A percentile compares a stretch with the other conserved stretches of the same genome.
phyloP scores from a whole-genome alignment of 2,888 invertebrate genomes.

The Acanthoscelides obtectus region DNA sequence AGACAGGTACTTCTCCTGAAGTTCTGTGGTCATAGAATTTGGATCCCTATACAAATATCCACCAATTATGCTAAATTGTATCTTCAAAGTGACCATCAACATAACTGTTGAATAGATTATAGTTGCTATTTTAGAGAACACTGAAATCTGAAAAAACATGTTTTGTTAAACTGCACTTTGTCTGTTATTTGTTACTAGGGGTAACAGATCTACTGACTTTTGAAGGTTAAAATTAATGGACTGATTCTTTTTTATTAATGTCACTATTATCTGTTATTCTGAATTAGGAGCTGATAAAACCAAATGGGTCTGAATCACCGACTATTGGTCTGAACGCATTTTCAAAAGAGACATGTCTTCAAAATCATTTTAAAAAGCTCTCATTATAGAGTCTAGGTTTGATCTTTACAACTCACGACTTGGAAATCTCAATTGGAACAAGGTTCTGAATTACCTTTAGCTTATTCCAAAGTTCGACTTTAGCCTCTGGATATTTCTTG shows the following conservation, averaged over 20 bases:
- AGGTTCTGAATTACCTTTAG: constrained; percentile 60
- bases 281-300: too few species aligned
- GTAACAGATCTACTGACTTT: not conserved
- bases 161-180: not conserved
- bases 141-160: constrained; percentile 47
- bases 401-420: not conserved
- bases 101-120: constrained; percentile 80
- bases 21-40: constrained; percentile 54
- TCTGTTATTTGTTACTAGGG: too few species aligned
- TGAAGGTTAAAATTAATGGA: not conserved
- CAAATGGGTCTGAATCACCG: too few species aligned
- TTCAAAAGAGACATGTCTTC: too few species aligned
- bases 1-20: constrained; percentile 75
- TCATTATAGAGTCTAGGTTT: too few species aligned
- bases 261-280: too few species aligned
- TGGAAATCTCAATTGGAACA: not conserved
- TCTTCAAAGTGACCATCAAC: constrained; percentile 73
- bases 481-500: constrained; percentile 65
- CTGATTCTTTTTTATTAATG: too few species aligned
- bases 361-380: too few species aligned
- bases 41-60: constrained; percentile 80
- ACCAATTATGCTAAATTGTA: constrained; percentile 85
- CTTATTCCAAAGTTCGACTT: constrained; percentile 78
- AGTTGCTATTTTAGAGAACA: constrained; percentile 73
- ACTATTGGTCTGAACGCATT: too few species aligned